These are phyloP conservation scores for Clupea harengus DNA, from an alignment of 2,113 vertebrate genomes.

Conservation along the genomic window DNA sequence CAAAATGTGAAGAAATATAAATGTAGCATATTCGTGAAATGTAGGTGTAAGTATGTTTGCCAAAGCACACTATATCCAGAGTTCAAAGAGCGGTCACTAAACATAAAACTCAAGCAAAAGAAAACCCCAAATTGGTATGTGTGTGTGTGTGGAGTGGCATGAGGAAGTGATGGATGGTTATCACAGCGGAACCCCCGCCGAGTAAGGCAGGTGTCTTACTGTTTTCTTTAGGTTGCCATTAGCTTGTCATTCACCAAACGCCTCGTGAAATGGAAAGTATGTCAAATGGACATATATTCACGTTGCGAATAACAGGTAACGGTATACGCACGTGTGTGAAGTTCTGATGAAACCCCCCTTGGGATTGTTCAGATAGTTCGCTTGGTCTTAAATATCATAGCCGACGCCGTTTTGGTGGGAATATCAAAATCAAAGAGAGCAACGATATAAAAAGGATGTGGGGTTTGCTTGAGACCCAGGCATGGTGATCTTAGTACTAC, in stretches of 20 bases:
- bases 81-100: not conserved
- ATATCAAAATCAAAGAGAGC: not conserved
- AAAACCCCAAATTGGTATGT: not conserved
- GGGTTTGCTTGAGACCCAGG: not conserved
- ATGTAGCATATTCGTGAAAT: no score
- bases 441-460: not conserved
- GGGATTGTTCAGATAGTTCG: not conserved
- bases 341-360: not conserved
- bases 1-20: not conserved
- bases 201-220: not conserved
- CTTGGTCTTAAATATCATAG: not conserved
- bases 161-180: not conserved
- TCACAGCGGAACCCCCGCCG: not conserved
- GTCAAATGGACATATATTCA: not conserved
- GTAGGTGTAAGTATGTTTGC: not conserved
- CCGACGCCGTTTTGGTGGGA: not conserved
- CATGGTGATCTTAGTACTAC: not conserved
- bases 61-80: not conserved
- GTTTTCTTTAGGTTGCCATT: not conserved
- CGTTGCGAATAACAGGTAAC: not conserved
- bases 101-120: not conserved
- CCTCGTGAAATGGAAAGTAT: not conserved
- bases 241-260: not conserved
- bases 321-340: not conserved
- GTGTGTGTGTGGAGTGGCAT: not conserved